These are phyloP conservation scores for Burhinus oedicnemus DNA, from an alignment of 2,113 vertebrate genomes.

Conservation along the genomic window DNA sequence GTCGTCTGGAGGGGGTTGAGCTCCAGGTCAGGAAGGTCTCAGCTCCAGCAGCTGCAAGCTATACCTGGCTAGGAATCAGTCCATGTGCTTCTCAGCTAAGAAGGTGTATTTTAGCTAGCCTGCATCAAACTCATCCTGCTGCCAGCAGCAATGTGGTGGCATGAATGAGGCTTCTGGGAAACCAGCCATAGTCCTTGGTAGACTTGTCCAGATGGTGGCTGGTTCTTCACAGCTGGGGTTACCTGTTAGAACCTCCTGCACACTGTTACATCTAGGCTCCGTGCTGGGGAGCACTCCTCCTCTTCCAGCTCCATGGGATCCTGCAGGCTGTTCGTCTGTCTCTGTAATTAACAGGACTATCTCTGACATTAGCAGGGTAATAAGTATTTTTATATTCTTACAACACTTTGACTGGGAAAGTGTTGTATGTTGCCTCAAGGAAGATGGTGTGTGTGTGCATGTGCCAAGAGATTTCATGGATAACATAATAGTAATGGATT, in stretches of 20 bases:
- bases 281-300: not conserved
- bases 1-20: not conserved
- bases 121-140: not conserved
- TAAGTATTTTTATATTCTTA: not conserved
- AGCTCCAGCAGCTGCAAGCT: not conserved
- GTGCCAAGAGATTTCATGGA: not conserved
- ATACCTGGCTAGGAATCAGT: not conserved
- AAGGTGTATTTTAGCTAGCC: not conserved
- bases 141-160: not conserved
- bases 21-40: not conserved
- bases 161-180: not conserved
- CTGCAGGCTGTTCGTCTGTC: not conserved
- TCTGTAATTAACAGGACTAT: not conserved
- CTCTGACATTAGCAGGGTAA: not conserved
- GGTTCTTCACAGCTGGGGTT: not conserved
- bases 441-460: not conserved
- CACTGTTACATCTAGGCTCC: fast-evolving
- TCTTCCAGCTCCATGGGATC: not conserved
- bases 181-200: not conserved
- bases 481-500: not conserved
- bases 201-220: not conserved
- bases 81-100: not conserved
- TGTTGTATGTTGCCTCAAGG: not conserved
- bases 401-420: not conserved
- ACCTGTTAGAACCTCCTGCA: not conserved